Evolutionary conservation across 2,113 vertebrate genomes (phyloP).

Genomic region (Spea multiplicata): DNA sequence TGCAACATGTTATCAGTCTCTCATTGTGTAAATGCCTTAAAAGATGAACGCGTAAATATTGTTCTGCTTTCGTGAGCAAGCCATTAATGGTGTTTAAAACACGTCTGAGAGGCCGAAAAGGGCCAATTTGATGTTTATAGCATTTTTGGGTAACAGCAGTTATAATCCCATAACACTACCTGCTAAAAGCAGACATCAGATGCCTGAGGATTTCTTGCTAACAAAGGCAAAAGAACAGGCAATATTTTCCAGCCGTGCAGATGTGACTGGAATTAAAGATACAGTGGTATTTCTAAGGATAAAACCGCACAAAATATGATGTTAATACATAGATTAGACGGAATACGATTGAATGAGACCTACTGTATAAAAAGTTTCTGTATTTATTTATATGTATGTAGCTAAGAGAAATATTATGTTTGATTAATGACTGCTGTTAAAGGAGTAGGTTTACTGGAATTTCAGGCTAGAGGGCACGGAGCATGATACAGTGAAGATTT

Average conservation of each 20-base stretch:
- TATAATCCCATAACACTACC: conserved; percentile 44
- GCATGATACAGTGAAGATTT: too few species aligned
- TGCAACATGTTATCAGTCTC: conserved; percentile 56
- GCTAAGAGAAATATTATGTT: too few species aligned
- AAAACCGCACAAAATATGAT: not conserved
- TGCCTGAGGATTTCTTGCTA: conserved; percentile 39
- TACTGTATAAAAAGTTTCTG: not conserved
- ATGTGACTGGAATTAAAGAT: conserved; percentile 22
- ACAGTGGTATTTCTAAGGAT: conserved; percentile 7
- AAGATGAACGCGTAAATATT: conserved; percentile 68
- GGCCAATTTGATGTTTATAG: conserved; percentile 58
- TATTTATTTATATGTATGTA: too few species aligned
- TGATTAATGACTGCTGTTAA: too few species aligned
- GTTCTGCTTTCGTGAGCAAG: conserved; percentile 65
- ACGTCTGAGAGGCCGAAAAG: conserved; percentile 61
- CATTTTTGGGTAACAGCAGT: conserved; percentile 52
- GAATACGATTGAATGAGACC: not conserved
- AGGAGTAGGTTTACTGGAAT: too few species aligned
- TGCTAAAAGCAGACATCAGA: conserved; percentile 39
- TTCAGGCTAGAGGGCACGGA: too few species aligned
- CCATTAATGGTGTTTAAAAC: conserved; percentile 66
- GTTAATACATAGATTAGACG: not conserved
- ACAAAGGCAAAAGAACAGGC: conserved; percentile 25
- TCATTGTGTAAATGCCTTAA: conserved; percentile 59
- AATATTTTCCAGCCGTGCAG: conserved; percentile 25